Percentiles rank a stretch among this genome's conserved stretches.
Conservation (phyloP, 2,888 invertebrate species). For the Cosmia trapezina region DNA sequence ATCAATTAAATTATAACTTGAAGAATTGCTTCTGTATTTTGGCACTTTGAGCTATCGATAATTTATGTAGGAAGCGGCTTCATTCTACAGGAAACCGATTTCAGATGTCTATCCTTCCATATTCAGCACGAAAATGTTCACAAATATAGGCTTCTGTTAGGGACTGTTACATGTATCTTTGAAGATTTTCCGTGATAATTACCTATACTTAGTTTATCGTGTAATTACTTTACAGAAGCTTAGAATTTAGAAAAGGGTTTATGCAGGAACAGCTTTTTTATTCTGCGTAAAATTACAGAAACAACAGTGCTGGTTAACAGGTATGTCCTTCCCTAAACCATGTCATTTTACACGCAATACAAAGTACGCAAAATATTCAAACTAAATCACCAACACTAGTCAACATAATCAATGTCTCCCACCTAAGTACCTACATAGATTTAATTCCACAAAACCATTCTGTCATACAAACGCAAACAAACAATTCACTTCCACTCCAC, state of each 20-base stretch:
- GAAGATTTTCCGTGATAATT: conserved; percentile 1
- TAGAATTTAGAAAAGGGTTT: not conserved
- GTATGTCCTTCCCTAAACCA: not conserved
- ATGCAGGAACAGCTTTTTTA: too few relatives aligned
- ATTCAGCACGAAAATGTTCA: not conserved
- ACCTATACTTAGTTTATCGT: not conserved
- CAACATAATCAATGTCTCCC: conserved; percentile 6
- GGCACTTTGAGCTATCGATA: not conserved
- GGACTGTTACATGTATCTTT: not conserved
- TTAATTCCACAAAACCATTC: conserved; percentile 45
- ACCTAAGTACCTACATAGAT: conserved; percentile 21
- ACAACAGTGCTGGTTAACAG: not conserved
- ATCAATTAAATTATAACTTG: conserved; percentile 13
- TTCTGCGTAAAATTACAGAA: not conserved
- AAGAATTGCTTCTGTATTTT: conserved; percentile 10
- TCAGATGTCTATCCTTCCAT: conserved; percentile 1
- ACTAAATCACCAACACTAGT: conserved; percentile 17
- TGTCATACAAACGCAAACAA: conserved; percentile 61
- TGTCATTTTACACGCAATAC: conserved; percentile 1
- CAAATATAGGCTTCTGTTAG: not conserved
- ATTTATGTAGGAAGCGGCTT: conserved; percentile 13
- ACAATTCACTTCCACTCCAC: conserved; percentile 55
- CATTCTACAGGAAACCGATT: not conserved
- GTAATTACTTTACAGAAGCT: not conserved
- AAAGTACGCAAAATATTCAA: conserved; percentile 23